Evolutionary conservation across 2,888 invertebrate species (phyloP).

Genomic region (Prenolepis imparis): DNA sequence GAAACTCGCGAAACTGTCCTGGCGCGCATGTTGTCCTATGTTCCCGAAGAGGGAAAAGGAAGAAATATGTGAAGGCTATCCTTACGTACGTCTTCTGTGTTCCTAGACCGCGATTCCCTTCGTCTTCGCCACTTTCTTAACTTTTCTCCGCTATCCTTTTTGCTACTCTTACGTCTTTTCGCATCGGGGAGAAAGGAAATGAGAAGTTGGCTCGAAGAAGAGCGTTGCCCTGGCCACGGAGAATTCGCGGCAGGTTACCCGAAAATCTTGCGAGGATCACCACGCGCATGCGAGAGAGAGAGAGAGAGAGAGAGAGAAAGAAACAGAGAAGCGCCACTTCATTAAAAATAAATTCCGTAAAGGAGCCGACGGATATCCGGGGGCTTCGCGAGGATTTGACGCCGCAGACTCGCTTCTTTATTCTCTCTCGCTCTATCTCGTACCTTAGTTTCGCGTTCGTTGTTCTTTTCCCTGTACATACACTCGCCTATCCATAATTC

Average conservation of each 20-base stretch:
- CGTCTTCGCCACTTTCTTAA: background rate
- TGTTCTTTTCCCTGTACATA: conserved; percentile 20
- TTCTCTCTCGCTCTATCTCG: conserved; percentile 12
- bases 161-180: conserved; percentile 57
- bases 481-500: conserved; percentile 78
- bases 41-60: conserved; percentile 7
- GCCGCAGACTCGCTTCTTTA: conserved; percentile 70
- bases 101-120: background rate
- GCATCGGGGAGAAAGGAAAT: conserved; percentile 21
- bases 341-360: conserved; percentile 88
- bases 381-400: conserved; percentile 86
- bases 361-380: conserved; percentile 86
- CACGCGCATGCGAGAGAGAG: background rate
- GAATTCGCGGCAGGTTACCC: conserved; percentile 22
- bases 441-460: conserved; percentile 19
- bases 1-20: conserved; percentile 67
- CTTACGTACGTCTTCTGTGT: background rate
- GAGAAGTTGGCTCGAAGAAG: background rate
- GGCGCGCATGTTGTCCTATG: conserved; percentile 58
- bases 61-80: background rate
- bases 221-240: conserved; percentile 21
- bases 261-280: conserved; percentile 50
- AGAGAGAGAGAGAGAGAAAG: background rate
- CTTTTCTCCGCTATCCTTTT: conserved; percentile 25
- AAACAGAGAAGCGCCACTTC: conserved; percentile 85